A percentile compares a stretch with the other conserved stretches of the same genome.
Evolutionary conservation across 2,113 vertebrate species (phyloP).

Genomic region (Prolemur simus): DNA sequence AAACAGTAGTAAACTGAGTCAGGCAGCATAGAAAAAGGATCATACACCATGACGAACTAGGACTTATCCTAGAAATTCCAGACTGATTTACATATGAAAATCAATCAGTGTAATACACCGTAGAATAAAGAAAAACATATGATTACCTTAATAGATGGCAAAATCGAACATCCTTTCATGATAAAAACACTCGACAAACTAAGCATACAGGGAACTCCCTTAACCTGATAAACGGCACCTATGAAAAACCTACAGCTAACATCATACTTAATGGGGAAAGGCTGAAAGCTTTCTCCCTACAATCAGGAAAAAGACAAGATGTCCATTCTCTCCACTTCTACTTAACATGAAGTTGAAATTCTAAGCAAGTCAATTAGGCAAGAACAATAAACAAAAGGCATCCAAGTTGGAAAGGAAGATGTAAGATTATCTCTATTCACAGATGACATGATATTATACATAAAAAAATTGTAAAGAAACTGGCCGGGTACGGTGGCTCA

Average conservation of each 20-base stretch:
- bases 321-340: background rate
- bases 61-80: background rate
- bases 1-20: background rate
- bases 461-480: background rate
- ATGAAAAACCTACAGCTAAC: background rate
- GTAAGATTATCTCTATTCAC: background rate
- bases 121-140: background rate
- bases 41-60: background rate
- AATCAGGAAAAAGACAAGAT: background rate
- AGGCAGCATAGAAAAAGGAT: background rate
- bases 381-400: constrained; percentile 9
- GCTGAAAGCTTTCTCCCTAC: background rate
- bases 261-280: background rate
- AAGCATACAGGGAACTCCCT: background rate
- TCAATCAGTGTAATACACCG: background rate
- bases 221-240: background rate
- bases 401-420: background rate
- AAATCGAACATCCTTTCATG: background rate
- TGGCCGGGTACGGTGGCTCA: too few relatives aligned
- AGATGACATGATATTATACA: background rate
- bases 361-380: background rate
- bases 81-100: background rate
- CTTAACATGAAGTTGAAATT: background rate
- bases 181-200: background rate
- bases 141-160: background rate